phyloP scores from a whole-genome alignment of 2,113 vertebrate species.

The Dolichallabes microphthalmus region DNA sequence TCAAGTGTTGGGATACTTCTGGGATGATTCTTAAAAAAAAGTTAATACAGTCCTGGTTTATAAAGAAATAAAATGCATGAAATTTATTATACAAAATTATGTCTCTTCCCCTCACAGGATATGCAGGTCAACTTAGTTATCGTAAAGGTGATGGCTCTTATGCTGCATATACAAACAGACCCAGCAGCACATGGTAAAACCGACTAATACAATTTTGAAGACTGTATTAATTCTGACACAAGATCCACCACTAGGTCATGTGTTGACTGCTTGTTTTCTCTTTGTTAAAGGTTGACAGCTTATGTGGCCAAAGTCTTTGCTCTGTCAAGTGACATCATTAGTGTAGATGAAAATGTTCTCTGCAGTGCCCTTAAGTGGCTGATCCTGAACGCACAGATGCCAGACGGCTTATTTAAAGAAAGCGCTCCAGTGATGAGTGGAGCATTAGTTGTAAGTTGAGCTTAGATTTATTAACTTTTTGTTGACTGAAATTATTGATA shows the following conservation, averaged over 20 bases:
- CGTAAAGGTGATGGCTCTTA: constrained; percentile 64
- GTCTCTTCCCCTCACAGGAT: constrained; percentile 42
- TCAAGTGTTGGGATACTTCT: too few relatives aligned
- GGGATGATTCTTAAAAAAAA: too few relatives aligned
- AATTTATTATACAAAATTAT: not conserved
- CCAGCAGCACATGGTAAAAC: constrained; percentile 57
- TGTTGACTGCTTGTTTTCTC: not conserved
- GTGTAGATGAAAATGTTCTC: too few relatives aligned
- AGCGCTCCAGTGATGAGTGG: constrained; percentile 57
- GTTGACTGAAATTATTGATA: too few relatives aligned
- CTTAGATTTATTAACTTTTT: not conserved
- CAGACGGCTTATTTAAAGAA: constrained; percentile 81
- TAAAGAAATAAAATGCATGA: too few relatives aligned
- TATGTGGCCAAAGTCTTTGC: too few relatives aligned
- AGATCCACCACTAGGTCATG: too few relatives aligned
- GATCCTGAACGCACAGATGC: constrained; percentile 76
- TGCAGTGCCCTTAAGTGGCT: constrained; percentile 79
- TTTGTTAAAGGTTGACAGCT: constrained; percentile 77
- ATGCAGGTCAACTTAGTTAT: constrained; percentile 46
- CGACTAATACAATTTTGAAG: not conserved
- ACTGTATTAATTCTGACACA: not conserved
- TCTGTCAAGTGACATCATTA: too few relatives aligned
- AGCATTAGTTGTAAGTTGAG: constrained; percentile 75
- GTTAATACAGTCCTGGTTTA: too few relatives aligned
- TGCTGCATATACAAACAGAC: not conserved